These are phyloP conservation scores for Dolichallabes microphthalmus DNA, from an alignment of 2,113 vertebrate species.

Conservation along the genomic window DNA sequence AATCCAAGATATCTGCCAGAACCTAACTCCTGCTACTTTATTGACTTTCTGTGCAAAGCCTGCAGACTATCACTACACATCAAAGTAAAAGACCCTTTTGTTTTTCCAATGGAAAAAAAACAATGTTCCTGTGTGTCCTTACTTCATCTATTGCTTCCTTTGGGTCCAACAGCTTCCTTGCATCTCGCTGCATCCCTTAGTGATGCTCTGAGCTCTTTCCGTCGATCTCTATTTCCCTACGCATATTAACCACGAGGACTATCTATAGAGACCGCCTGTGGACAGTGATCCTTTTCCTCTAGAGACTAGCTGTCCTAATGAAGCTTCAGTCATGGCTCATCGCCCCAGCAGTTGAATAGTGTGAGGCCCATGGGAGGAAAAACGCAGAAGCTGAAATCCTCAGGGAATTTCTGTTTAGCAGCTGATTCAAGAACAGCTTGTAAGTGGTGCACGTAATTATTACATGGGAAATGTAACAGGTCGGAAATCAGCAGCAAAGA, in stretches of 20 bases:
- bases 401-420: constrained; percentile 8
- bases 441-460: background rate
- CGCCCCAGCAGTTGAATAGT: constrained; percentile 41
- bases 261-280: background rate
- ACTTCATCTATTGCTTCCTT: background rate
- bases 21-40: background rate
- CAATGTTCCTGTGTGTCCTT: constrained; percentile 2
- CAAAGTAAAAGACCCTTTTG: background rate
- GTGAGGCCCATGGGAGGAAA: constrained; percentile 18
- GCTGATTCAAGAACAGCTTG: constrained; percentile 25
- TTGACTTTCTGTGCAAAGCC: background rate
- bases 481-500: constrained; percentile 22
- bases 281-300: constrained; percentile 29
- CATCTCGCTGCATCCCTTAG: constrained; percentile 20
- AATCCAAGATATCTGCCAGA: background rate
- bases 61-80: constrained; percentile 1
- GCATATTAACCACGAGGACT: constrained; percentile 10
- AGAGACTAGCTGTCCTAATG: constrained; percentile 45
- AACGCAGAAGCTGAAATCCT: constrained; percentile 30
- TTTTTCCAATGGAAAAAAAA: constrained; percentile 29
- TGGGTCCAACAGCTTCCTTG: constrained; percentile 3
- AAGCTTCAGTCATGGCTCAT: constrained; percentile 49
- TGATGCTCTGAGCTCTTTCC: constrained; percentile 25
- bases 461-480: background rate
- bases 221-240: constrained; percentile 5